Evolutionary conservation across 2,888 invertebrate genomes (phyloP).

Genomic region (Capitulum mitella): DNA sequence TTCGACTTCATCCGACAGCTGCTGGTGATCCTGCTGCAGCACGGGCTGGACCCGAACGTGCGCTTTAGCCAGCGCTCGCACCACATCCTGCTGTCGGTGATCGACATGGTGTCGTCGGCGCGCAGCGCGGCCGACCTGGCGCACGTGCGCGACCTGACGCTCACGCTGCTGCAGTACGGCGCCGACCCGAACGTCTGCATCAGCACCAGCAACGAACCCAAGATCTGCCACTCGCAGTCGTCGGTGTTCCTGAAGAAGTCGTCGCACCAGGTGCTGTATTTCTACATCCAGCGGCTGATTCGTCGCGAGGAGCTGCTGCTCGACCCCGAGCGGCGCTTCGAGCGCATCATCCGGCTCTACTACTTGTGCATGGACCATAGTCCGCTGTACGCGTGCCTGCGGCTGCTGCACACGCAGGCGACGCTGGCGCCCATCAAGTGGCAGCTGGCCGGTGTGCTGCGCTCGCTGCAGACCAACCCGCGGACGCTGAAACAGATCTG

Average conservation of each 20-base stretch:
- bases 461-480: constrained; percentile 55
- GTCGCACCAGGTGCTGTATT: constrained; percentile 51
- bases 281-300: constrained; percentile 61
- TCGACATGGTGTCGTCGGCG: constrained; percentile 58
- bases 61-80: constrained; percentile 54
- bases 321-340: constrained; percentile 57
- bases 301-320: constrained; percentile 52
- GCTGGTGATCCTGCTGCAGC: constrained; percentile 55
- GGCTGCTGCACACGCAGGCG: constrained; percentile 55
- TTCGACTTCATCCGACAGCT: constrained; percentile 60
- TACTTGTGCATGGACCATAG: constrained; percentile 61
- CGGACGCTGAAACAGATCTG: constrained; percentile 64
- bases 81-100: constrained; percentile 60
- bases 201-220: constrained; percentile 45
- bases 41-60: constrained; percentile 56
- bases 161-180: constrained; percentile 61
- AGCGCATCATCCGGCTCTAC: constrained; percentile 58
- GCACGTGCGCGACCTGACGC: constrained; percentile 57
- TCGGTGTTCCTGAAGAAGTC: constrained; percentile 44
- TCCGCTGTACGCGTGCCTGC: constrained; percentile 60
- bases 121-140: constrained; percentile 58
- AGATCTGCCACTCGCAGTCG: constrained; percentile 50
- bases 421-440: constrained; percentile 50
- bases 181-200: constrained; percentile 54
- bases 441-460: constrained; percentile 31